Base-by-base conservation (phyloP, 23 tunicate species). In the Oikopleura albicans region DNA sequence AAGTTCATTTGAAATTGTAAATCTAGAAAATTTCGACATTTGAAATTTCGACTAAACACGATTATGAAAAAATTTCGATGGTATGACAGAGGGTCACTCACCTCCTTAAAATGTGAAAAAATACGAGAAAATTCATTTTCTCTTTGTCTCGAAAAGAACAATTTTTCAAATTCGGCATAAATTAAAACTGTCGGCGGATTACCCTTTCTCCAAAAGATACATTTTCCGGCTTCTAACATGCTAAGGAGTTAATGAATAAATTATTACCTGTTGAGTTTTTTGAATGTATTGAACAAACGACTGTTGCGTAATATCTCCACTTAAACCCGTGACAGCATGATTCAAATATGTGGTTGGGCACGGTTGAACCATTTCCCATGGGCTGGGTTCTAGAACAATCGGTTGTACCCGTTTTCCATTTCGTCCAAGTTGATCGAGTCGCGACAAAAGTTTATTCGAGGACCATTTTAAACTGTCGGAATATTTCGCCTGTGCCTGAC, bases 391-490 rank as follows among this genome's bases (percentile, higher is more conserved):
- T 12, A 71, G 37, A 71, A 12, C 35, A 16, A 71, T 12, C 31
- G 79, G 79, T 29, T 16, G 4, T 2, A 71, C 35, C 31, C 31
- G 28, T 71, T 16, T 71, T 37, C 4, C 35, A 4, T 71, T 29
- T 71, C 79, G 79, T 2, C 79, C 79, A 37, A 71, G 79, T 31
- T 71, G 27, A 37, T 71, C 79, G 36, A 71, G 79, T 12, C 79
- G 33, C 37, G 79, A 71, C 34, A 71, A 29, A 29, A 71, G 79
- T 71, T 71, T 71, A 29, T 29, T 29, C 34, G 34, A 12, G 2
- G 79, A 71, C 4, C 37, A 12, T 71, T 71, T 71, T 27, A 71
- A 37, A 16, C 34, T 71, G 4, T 71, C 79, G 37, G 27, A 71
- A 37, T 71, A 71, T 71, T 71, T 71, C 31, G 79, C 79, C 35